phyloP scores from a whole-genome alignment of 2,113 vertebrate species.

The Holacanthus passer region DNA sequence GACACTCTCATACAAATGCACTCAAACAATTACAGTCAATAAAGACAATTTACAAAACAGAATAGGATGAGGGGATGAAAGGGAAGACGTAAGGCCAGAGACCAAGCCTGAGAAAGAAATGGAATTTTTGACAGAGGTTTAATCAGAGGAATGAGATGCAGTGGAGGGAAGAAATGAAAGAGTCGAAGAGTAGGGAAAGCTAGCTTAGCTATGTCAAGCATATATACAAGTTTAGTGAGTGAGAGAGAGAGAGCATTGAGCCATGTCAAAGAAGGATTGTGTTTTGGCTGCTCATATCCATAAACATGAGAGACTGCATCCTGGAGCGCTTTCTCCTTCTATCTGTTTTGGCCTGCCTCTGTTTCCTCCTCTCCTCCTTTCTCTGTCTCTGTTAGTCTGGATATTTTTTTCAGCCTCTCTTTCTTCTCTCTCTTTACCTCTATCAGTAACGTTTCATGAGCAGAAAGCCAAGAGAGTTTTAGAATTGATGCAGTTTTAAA shows the following conservation, averaged over 20 bases:
- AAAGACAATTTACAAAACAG: background rate
- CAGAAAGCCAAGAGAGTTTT: background rate
- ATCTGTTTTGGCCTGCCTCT: constrained; percentile 11
- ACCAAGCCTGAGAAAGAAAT: constrained; percentile 1
- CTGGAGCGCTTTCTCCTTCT: constrained; percentile 10
- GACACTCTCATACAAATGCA: constrained; percentile 9
- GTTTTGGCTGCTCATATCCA: constrained; percentile 69
- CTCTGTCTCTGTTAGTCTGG: background rate
- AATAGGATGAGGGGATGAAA: background rate
- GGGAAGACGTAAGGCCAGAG: constrained; percentile 2
- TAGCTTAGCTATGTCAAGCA: constrained; percentile 59
- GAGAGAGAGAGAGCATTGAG: constrained; percentile 46
- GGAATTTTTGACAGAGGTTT: constrained; percentile 5
- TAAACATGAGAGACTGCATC: constrained; percentile 72
- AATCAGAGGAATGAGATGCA: constrained; percentile 20
- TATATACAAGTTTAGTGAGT: constrained; percentile 37
- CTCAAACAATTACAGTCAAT: constrained; percentile 3
- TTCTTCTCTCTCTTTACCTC: background rate
- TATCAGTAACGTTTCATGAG: background rate
- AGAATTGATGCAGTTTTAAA: background rate
- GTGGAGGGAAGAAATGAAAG: constrained; percentile 32
- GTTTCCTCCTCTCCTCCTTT: too few species aligned
- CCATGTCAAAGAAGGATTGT: constrained; percentile 73
- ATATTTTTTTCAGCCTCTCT: background rate
- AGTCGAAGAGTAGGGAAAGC: constrained; percentile 39